phyloP scores from a whole-genome alignment of 2,888 invertebrate genomes.

The Ormyrus labotus region DNA sequence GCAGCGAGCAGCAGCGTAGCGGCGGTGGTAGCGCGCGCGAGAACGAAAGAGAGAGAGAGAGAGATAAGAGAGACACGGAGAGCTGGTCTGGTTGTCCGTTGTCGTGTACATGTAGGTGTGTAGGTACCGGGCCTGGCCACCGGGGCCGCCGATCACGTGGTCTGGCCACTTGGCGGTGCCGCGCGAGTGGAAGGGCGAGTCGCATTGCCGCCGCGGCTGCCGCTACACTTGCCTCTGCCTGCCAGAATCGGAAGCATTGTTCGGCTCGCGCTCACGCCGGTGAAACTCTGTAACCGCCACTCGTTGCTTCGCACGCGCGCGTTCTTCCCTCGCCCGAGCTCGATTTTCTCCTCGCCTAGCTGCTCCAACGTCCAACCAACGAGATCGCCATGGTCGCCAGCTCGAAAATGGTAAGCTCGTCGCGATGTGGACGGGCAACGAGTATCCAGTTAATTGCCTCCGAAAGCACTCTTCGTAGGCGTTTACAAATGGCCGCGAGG shows the following conservation, averaged over 20 bases:
- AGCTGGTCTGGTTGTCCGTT: too few relatives aligned
- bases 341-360: not conserved
- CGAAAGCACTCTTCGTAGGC: not conserved
- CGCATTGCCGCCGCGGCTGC: not conserved
- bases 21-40: too few relatives aligned
- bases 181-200: slow-evolving; percentile 18
- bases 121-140: not conserved
- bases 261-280: not conserved
- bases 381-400: slow-evolving; percentile 68
- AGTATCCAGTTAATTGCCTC: too few relatives aligned
- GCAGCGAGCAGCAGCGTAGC: too few relatives aligned
- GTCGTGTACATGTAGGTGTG: too few relatives aligned
- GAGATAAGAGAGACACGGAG: too few relatives aligned
- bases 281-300: not conserved
- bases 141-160: slow-evolving; percentile 33
- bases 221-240: not conserved
- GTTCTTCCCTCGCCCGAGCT: not conserved
- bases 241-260: slow-evolving; percentile 5
- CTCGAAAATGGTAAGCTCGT: slow-evolving; percentile 69
- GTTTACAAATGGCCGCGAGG: slow-evolving; percentile 10
- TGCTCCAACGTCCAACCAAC: not conserved
- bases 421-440: too few relatives aligned
- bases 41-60: too few relatives aligned
- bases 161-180: not conserved
- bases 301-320: too few relatives aligned